These are phyloP conservation scores for Esox lucius DNA, from an alignment of 2,797 vertebrate species.

Conservation along the genomic window DNA sequence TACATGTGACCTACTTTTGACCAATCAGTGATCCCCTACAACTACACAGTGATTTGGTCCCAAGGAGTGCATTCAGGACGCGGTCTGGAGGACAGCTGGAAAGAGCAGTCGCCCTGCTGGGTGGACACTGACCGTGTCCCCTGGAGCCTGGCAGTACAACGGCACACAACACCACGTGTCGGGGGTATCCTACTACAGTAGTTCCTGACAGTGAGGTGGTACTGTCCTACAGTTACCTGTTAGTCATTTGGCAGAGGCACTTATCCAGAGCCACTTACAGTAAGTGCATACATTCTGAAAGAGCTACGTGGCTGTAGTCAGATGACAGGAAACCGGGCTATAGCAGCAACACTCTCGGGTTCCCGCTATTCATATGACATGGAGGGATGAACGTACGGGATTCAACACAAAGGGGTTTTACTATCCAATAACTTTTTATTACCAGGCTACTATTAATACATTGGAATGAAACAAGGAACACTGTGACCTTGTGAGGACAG, in stretches of 20 bases:
- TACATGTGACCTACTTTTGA: neutral
- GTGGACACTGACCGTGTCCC: slow-evolving; percentile 41
- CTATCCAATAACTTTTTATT: neutral
- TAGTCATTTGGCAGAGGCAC: too few relatives aligned
- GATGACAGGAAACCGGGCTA: neutral
- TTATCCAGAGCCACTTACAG: too few relatives aligned
- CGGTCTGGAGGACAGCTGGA: slow-evolving; percentile 36
- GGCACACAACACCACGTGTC: slow-evolving; percentile 6
- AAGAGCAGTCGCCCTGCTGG: slow-evolving; percentile 35
- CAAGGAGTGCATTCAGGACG: neutral
- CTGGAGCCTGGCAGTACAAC: slow-evolving; percentile 18
- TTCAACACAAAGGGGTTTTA: neutral
- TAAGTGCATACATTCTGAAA: too few relatives aligned
- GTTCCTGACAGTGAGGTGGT: neutral
- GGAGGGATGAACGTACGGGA: neutral
- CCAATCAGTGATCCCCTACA: neutral
- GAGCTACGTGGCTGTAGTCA: neutral
- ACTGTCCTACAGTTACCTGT: neutral
- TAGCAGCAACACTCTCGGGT: neutral
- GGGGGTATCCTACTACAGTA: slow-evolving; percentile 2
- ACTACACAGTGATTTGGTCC: neutral
- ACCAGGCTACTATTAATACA: neutral
- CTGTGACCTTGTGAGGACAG: too few relatives aligned
- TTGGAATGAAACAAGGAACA: too few relatives aligned
- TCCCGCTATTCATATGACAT: slow-evolving; percentile 22